Percentiles rank a stretch among this genome's conserved stretches.
Conservation (phyloP, 2,113 vertebrate genomes). For the Psilopsiagon aurifrons region DNA sequence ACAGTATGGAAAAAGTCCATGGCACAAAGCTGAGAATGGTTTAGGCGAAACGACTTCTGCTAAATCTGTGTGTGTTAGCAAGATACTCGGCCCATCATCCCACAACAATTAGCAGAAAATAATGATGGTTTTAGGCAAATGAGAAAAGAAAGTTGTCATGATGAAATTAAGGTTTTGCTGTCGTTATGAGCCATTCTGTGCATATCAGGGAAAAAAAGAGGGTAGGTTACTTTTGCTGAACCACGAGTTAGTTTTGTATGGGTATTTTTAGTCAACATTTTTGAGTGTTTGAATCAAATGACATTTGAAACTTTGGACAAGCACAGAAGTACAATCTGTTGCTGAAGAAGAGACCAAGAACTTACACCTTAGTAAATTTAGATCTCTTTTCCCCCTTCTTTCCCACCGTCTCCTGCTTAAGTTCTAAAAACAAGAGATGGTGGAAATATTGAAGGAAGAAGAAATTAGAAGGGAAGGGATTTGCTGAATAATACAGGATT, state of each 20-base stretch:
- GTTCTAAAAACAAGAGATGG: neutral
- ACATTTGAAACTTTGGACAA: neutral
- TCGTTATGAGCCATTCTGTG: neutral
- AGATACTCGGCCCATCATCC: neutral
- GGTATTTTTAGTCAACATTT: neutral
- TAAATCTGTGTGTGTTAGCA: neutral
- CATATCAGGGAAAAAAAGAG: neutral
- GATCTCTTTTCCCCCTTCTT: rapidly evolving
- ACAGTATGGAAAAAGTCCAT: neutral
- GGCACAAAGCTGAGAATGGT: neutral
- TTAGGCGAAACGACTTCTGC: neutral
- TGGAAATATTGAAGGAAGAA: neutral
- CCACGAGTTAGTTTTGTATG: neutral
- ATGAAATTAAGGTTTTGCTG: neutral
- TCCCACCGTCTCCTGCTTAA: neutral
- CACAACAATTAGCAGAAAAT: neutral
- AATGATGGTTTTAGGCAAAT: neutral
- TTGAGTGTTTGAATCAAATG: neutral
- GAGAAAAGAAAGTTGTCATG: neutral
- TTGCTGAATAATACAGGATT: neutral
- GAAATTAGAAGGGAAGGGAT: neutral
- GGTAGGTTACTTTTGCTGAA: neutral
- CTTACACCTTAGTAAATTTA: neutral
- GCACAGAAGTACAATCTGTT: neutral
- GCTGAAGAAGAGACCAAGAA: neutral